Base-by-base conservation (phyloP, 2,113 vertebrate genomes). In the Apus apus region DNA sequence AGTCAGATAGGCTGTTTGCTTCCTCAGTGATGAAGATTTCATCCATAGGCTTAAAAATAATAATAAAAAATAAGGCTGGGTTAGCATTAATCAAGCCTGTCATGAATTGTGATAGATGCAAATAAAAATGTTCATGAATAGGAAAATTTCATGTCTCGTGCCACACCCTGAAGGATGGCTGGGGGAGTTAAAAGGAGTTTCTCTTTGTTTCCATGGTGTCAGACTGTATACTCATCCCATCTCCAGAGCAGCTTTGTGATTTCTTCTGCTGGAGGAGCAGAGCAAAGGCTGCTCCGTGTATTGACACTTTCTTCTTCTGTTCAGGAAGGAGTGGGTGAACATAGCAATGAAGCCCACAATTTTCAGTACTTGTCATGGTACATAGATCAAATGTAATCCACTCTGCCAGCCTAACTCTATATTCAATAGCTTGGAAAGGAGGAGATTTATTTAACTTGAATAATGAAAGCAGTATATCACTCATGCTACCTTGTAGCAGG, bases 211-310 rank as follows among this genome's bases (percentile, higher is more conserved):
- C 95, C 96, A 97, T 96, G 96, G 96, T 93, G 93, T 92, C 96
- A 97, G 95, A 94, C 96, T 97, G 93, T 92, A 40, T 84, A 74
- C 50, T 94, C 94, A 71, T 94, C 58, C 50, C 91, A 77, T 62
- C 95, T 94, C 84, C 74, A 15, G 84, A 94, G 91, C 48, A 71
- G 94, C 95, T 95, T 65, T 87, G 61, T 93, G 92, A 95, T 93
- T 88, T 62, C 94, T 90, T 86, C 27, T 34, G 89, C 95, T 93
- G 94, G 61, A 32, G 89, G 94, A 93, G 53, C 94, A 94, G 94
- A 96, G 96, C 96, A 97, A 96, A 97, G 94, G 96, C 95, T 96
- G 95, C 89, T 95, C 95, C 3, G 15, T 97, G 96, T 97, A 93
- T 96, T 97, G 96, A 97, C 95, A 97, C 91, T 85, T 91, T 72